Percentiles rank a stretch among this genome's conserved stretches.
Conservation (phyloP, 1,140 invertebrate genomes). For the Drosophila arawakana region DNA sequence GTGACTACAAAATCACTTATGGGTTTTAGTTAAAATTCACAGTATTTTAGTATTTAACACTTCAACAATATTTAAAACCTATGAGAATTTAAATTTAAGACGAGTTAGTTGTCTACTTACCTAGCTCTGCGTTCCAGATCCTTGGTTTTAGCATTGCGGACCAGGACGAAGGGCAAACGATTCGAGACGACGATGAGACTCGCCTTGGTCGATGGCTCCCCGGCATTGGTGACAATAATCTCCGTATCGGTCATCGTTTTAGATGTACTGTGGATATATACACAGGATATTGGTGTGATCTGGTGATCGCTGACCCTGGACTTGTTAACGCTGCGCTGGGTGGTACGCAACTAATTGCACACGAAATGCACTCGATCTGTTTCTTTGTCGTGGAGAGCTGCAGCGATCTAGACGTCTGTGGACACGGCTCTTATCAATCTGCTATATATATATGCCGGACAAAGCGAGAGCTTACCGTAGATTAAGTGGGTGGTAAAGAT, state of each 20-base stretch:
- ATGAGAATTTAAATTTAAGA: background rate
- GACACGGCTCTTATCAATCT: conserved; percentile 38
- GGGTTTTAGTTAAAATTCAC: too few species aligned
- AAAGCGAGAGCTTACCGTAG: conserved; percentile 44
- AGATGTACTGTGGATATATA: background rate
- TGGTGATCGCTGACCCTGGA: conserved; percentile 15
- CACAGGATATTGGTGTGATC: conserved; percentile 20
- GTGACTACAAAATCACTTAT: too few species aligned
- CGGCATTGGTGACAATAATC: conserved; percentile 78
- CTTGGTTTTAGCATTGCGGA: conserved; percentile 89
- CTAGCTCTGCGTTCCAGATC: conserved; percentile 92
- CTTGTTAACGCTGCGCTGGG: conserved; percentile 37
- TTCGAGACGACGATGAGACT: conserved; percentile 96
- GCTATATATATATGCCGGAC: conserved; percentile 35
- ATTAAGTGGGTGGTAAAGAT: background rate
- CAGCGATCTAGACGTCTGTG: conserved; percentile 41
- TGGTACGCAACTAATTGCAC: conserved; percentile 45
- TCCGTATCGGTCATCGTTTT: conserved; percentile 73
- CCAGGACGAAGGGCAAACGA: conserved; percentile 93
- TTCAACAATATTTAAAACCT: too few species aligned
- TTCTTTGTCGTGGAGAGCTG: conserved; percentile 28
- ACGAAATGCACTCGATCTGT: conserved; percentile 39
- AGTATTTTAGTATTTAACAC: too few species aligned
- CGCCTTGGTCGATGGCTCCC: conserved; percentile 85
- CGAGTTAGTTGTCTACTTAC: conserved; percentile 85